Evolutionary conservation across 2,113 vertebrate species (phyloP), one percentile per base, ranked within the genome.

Genomic region (Psilopogon haemacephalus): DNA sequence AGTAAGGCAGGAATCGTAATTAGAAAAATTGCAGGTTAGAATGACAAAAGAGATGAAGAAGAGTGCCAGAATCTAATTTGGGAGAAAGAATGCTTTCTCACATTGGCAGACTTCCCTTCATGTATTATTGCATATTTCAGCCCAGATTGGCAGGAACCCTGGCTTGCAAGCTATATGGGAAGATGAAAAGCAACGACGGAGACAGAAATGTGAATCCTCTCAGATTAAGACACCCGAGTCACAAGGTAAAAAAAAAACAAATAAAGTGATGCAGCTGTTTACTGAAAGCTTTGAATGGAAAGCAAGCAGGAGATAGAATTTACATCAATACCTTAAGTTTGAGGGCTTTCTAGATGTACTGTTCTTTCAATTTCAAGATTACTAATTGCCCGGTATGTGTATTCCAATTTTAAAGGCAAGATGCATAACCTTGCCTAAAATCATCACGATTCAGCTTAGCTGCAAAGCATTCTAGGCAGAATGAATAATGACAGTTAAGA

Each of bases 161-260:
- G 99, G 99, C 38, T 98, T 99, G 33, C 99, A 99, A 93, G 98
- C 98, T 79, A 99, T 99, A 97, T 99, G 99, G 99, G 99, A 99
- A 96, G 99, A 99, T 83, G 99, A 99, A 97, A 99, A 99, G 95
- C 99, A 98, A 95, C 98, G 99, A 52, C 98, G 99, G 91, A 98
- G 98, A 91, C 97, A 98, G 86, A 98, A 98, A 96, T 98, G 98
- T 88, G 97, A 98, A 97, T 96, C 97, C 65, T 99, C 99, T 84
- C 98, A 99, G 94, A 98, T 99, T 84, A 98, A 98, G 76, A 69
- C 97, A 23, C 97, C 98, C 6, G 97, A 98, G 52, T 99, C 99
- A 52, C 99, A 99, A 98, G 99, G 99, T 99, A 97, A 97, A 94
- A 46, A 18, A 40, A 30, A 16, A 20, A 30, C 3, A 12, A 7